phyloP scores from a whole-genome alignment of 2,797 vertebrate species.

The Oryzias sinensis region DNA sequence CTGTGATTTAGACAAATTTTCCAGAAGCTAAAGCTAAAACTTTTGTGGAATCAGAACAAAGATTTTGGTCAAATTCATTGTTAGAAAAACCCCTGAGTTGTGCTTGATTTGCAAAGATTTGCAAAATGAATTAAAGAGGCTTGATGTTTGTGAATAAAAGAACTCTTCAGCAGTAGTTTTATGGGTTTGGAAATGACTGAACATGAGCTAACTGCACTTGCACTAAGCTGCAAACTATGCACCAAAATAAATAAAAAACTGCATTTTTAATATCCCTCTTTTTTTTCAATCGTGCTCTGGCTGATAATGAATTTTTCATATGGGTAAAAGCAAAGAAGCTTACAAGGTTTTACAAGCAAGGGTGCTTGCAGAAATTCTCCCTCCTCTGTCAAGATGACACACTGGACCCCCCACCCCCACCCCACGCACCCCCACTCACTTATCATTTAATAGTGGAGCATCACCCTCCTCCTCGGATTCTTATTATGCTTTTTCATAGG shows the following conservation, averaged over 20 bases:
- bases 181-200: background rate
- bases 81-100: no score
- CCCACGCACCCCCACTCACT: slow-evolving; percentile 4
- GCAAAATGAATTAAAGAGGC: no score
- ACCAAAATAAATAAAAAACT: slow-evolving; percentile 10
- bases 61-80: no score
- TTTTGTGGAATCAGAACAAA: no score
- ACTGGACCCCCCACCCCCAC: slow-evolving; percentile 14
- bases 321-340: slow-evolving; percentile 30
- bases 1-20: no score
- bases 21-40: no score
- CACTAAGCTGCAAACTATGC: background rate
- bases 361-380: slow-evolving; percentile 30
- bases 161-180: background rate
- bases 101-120: no score
- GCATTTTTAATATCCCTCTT: slow-evolving; percentile 2
- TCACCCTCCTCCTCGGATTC: slow-evolving; percentile 44
- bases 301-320: slow-evolving; percentile 31
- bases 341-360: slow-evolving; percentile 46
- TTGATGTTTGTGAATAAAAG: background rate
- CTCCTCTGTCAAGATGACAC: slow-evolving; percentile 40
- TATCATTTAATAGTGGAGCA: slow-evolving; percentile 31
- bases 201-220: background rate
- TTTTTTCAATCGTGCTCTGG: slow-evolving; percentile 28
- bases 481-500: slow-evolving; percentile 51